Evolutionary conservation across 1,140 invertebrate species (phyloP), one percentile per base, ranked within the genome.

Genomic region (Ips typographus): DNA sequence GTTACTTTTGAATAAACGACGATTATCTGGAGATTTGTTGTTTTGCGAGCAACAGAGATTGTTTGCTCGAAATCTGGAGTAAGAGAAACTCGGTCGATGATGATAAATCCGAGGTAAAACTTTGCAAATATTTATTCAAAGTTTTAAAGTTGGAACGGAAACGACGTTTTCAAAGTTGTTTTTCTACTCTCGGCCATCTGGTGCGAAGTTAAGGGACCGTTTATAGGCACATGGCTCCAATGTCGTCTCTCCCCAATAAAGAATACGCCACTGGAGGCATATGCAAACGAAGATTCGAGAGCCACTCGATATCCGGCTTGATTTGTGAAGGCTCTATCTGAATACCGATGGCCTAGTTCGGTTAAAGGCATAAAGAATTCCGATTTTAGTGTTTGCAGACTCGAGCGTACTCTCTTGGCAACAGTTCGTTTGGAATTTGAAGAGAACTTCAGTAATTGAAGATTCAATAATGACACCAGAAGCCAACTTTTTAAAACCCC

Each of bases 251-350:
- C 22, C 4, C 39, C 62, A 49, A 64, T 64, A 64, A 64, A 64
- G 49, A 40, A 64, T 64, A 7, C 51, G 62, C 62, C 62, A 64
- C 39, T 5, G 38, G 62, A 49, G 62, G 53, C 62, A 64, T 64
- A 64, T 64, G 62, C 62, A 64, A 64, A 64, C 51, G 51, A 53
- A 40, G 49, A 64, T 36, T 44, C 41, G 43, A 61, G 59, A 47
- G 43, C 59, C 59, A 61, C 59, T 61, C 59, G 59, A 61, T 61
- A 61, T 40, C 59, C 42, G 42, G 43, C 41, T 61, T 61, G 59
- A 61, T 61, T 61, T 61, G 43, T 49, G 59, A 47, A 22, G 41
- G 42, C 59, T 49, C 59, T 22, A 47, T 44, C 59, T 61, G 59
- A 41, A 61, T 61, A 22, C 44, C 59, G 47, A 61, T 44, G 52